These are phyloP conservation scores for Propithecus deckenii DNA, from an alignment of 2,797 vertebrate genomes.

Conservation along the genomic window DNA sequence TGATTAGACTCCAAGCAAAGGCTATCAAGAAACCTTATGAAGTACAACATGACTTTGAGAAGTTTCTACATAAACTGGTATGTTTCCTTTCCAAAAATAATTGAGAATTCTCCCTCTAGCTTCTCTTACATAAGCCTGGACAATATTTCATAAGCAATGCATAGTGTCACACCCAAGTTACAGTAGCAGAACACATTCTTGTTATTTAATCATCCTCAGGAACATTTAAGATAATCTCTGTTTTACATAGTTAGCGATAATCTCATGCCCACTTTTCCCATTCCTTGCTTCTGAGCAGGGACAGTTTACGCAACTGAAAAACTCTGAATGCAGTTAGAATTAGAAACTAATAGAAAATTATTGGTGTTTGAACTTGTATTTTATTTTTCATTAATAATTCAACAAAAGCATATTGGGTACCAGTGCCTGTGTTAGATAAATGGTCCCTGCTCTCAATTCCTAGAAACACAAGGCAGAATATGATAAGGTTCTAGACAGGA, in stretches of 20 bases:
- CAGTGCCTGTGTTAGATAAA: not conserved
- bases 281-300: not conserved
- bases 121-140: not conserved
- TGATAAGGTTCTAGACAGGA: not conserved
- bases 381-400: conserved; percentile 27
- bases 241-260: not conserved
- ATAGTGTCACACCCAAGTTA: not conserved
- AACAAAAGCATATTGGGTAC: not conserved
- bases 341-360: conserved; percentile 3
- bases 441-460: not conserved
- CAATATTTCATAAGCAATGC: not conserved
- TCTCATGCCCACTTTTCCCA: not conserved
- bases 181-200: not conserved
- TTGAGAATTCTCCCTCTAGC: not conserved
- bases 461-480: not conserved
- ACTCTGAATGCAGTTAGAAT: not conserved
- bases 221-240: not conserved
- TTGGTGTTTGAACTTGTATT: not conserved
- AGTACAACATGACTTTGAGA: conserved; percentile 57
- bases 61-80: conserved; percentile 72
- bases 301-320: not conserved
- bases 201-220: not conserved
- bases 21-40: conserved; percentile 69
- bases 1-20: conserved; percentile 63
- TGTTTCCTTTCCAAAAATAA: not conserved